Conservation (phyloP, 2,797 vertebrate species). For the Anniella stebbinsi region DNA sequence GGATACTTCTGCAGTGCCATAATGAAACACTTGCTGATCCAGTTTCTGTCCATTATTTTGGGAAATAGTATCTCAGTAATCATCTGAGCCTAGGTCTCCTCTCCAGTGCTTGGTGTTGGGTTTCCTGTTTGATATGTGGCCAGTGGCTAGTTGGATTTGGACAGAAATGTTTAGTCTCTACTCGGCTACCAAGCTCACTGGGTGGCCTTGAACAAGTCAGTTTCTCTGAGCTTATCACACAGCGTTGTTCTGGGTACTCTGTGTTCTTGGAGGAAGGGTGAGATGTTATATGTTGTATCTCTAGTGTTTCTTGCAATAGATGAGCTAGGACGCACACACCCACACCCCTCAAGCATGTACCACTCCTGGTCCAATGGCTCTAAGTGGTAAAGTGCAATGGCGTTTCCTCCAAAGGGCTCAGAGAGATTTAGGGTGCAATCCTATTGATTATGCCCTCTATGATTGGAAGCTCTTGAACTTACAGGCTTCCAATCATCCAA, state of each 20-base stretch:
- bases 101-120: neutral
- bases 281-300: neutral
- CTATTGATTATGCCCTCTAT: too few relatives aligned
- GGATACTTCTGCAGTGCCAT: neutral
- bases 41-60: neutral
- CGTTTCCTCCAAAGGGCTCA: neutral
- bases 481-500: too few relatives aligned
- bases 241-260: neutral
- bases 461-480: too few relatives aligned
- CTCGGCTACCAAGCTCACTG: neutral
- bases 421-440: neutral
- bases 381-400: neutral
- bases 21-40: conserved; percentile 4
- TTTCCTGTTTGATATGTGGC: neutral
- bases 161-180: neutral
- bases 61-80: neutral
- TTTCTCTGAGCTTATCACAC: neutral
- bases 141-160: neutral
- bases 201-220: neutral
- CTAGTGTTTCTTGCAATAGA: neutral
- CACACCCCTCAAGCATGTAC: neutral
- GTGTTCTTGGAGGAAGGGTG: neutral
- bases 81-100: neutral
- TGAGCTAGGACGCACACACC: neutral
- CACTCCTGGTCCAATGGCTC: neutral